These are phyloP conservation scores for Liasis olivaceus DNA, from an alignment of 2,797 vertebrate genomes.

Conservation along the genomic window DNA sequence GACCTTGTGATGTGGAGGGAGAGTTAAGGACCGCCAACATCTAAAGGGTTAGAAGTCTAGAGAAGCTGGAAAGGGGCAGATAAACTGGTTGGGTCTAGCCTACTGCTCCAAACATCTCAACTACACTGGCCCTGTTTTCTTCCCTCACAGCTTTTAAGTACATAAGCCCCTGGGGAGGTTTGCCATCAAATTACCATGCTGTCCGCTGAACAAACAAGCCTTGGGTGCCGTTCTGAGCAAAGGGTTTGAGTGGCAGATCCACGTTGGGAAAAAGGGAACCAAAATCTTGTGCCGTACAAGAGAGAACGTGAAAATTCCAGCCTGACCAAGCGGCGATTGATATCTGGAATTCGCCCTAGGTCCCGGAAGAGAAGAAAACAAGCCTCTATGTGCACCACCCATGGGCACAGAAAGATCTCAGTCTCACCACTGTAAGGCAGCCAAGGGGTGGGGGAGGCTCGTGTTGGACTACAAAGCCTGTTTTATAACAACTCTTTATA, in stretches of 20 bases:
- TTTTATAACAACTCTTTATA: not conserved
- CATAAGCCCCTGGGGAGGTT: not conserved
- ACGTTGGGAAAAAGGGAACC: not conserved
- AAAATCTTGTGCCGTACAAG: not conserved
- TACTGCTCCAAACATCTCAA: not conserved
- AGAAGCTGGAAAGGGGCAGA: not conserved
- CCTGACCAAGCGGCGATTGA: not conserved
- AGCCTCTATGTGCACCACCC: too few relatives aligned
- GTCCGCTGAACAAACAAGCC: not conserved
- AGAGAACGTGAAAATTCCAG: not conserved
- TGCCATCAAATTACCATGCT: not conserved
- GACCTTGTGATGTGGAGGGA: not conserved
- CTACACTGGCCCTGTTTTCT: not conserved
- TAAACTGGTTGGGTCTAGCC: not conserved
- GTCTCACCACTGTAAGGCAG: not conserved
- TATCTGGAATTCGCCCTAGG: not conserved
- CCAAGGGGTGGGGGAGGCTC: too few relatives aligned
- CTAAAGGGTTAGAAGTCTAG: not conserved
- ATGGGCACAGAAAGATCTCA: not conserved
- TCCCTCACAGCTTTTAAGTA: not conserved
- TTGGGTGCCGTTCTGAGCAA: not conserved
- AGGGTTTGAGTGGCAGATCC: conserved; percentile 31
- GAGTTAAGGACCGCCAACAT: not conserved
- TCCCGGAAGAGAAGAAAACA: not conserved
- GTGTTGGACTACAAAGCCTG: not conserved